A percentile compares a stretch with the other conserved stretches of the same genome.
Evolutionary conservation across 2,113 vertebrate species (phyloP).

Genomic region (Taurulus bubalis): DNA sequence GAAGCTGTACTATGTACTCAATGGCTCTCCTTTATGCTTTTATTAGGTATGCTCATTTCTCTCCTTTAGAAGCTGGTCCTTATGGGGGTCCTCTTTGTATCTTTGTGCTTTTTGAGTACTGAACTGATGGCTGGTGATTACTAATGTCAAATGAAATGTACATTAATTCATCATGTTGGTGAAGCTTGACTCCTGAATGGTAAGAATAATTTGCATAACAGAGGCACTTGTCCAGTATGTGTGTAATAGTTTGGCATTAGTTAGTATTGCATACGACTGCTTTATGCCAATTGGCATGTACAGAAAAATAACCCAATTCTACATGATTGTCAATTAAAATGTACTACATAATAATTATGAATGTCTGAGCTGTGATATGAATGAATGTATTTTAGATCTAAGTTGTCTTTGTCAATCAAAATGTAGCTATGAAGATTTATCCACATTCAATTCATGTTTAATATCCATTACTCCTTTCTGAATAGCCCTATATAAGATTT

Average conservation of each 20-base stretch:
- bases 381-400: constrained; percentile 10
- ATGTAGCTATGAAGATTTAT: constrained; percentile 16
- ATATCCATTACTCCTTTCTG: constrained; percentile 1
- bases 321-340: constrained; percentile 71
- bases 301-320: constrained; percentile 54
- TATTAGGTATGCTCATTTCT: constrained; percentile 29
- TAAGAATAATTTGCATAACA: constrained; percentile 63
- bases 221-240: constrained; percentile 78
- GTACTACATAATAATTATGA: constrained; percentile 15
- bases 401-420: constrained; percentile 30
- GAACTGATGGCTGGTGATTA: constrained; percentile 50
- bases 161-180: constrained; percentile 33
- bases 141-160: constrained; percentile 43
- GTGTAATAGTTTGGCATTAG: constrained; percentile 53
- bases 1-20: constrained; percentile 9
- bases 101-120: constrained; percentile 30
- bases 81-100: constrained; percentile 12
- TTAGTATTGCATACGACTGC: constrained; percentile 40
- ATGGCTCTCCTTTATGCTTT: background rate
- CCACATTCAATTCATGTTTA: constrained; percentile 31
- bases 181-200: constrained; percentile 37
- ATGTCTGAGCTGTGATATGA: constrained; percentile 9
- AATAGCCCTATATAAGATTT: constrained; percentile 1
- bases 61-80: constrained; percentile 47
- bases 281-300: constrained; percentile 35